phyloP scores from a whole-genome alignment of 2,888 invertebrate genomes.

The Eretmocerus hayati region DNA sequence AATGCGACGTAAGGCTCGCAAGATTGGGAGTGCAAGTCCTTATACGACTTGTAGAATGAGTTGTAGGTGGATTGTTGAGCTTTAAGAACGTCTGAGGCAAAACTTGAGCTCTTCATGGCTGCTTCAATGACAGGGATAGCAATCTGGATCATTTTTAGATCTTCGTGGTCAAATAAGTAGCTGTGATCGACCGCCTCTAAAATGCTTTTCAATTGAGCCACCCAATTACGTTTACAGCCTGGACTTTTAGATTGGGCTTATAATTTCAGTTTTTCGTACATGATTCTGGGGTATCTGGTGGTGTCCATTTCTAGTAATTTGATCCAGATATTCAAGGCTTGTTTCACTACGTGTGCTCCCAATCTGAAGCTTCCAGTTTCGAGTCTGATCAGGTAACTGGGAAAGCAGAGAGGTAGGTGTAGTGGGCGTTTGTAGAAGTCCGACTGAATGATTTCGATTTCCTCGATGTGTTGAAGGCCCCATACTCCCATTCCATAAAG shows the following conservation, averaged over 20 bases:
- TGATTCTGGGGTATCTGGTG: not conserved
- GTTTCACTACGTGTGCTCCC: not conserved
- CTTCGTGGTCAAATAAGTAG: not conserved
- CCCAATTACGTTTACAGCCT: not conserved
- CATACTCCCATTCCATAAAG: too few relatives aligned
- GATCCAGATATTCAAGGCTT: not conserved
- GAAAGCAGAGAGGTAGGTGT: not conserved
- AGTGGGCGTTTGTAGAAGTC: not conserved
- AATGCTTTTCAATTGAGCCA: not conserved
- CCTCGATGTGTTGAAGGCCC: not conserved
- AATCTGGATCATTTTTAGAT: not conserved
- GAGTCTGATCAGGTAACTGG: not conserved
- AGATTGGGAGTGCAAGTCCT: too few relatives aligned
- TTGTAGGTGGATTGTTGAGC: not conserved
- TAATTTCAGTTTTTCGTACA: not conserved
- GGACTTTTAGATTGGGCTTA: not conserved
- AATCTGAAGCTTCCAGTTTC: not conserved
- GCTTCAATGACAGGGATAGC: not conserved
- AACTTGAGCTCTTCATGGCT: not conserved
- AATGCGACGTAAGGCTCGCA: too few relatives aligned
- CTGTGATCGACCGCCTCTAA: not conserved
- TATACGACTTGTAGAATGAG: not conserved
- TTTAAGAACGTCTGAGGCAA: not conserved
- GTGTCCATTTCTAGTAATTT: not conserved
- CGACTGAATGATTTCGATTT: not conserved